Percentiles rank a stretch among this genome's conserved stretches.
Evolutionary conservation across 2,113 vertebrate species (phyloP).

Genomic region (Rhinopomastus cyanomelas): DNA sequence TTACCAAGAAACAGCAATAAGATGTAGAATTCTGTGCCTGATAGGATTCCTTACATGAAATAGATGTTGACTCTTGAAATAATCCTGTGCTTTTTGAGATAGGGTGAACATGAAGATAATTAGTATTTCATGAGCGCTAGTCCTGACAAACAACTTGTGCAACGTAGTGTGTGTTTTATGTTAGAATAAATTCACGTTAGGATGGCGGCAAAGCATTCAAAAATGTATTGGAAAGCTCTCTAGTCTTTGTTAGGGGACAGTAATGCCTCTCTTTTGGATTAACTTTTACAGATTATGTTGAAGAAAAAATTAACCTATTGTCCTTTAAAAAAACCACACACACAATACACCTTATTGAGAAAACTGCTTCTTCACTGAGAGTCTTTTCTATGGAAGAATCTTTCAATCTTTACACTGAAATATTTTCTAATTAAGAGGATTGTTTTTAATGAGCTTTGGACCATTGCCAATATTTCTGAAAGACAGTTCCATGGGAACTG

Average conservation of each 20-base stretch:
- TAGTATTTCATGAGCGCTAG: neutral
- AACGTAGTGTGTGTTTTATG: neutral
- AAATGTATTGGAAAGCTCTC: neutral
- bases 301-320: neutral
- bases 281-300: neutral
- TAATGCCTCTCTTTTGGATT: neutral
- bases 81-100: neutral
- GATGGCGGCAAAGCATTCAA: neutral
- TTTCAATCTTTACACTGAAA: neutral
- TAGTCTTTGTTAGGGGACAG: neutral
- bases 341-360: neutral
- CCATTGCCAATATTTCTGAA: neutral
- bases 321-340: neutral
- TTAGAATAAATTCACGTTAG: neutral
- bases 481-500: neutral
- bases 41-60: neutral
- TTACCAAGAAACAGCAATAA: neutral
- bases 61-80: accelerated
- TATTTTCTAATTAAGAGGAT: neutral
- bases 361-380: neutral
- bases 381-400: neutral
- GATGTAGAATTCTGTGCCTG: neutral
- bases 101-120: neutral
- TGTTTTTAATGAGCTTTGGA: neutral
- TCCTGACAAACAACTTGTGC: neutral